Conservation (phyloP, 2,888 invertebrate genomes). For the Trichogramma evanescens region DNA sequence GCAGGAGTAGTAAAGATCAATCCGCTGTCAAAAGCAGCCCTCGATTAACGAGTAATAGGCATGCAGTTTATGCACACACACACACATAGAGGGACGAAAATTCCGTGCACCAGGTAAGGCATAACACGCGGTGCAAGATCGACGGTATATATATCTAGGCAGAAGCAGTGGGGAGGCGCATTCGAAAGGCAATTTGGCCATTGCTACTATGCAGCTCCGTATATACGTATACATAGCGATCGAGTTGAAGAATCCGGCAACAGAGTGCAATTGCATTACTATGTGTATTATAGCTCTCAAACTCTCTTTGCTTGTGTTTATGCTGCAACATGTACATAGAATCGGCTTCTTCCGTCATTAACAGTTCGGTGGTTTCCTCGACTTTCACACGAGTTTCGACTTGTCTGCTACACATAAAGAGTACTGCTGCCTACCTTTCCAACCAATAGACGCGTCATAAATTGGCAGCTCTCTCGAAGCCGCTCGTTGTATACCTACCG, state of each 20-base stretch:
- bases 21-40: conserved; percentile 30
- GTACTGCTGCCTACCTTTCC: not conserved
- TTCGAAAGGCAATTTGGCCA: conserved; percentile 36
- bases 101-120: conserved; percentile 4
- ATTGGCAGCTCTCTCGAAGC: not conserved
- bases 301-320: not conserved
- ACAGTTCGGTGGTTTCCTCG: conserved; percentile 14
- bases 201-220: conserved; percentile 29
- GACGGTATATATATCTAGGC: too few relatives aligned
- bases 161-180: conserved; percentile 11
- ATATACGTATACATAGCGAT: conserved; percentile 11
- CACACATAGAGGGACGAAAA: conserved; percentile 3
- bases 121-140: not conserved
- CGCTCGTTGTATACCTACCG: too few relatives aligned
- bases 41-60: conserved; percentile 14
- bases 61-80: not conserved
- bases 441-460: not conserved
- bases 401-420: not conserved
- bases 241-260: conserved; percentile 16
- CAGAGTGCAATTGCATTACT: too few relatives aligned
- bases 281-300: not conserved
- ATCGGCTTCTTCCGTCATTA: conserved; percentile 5
- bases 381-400: conserved; percentile 11
- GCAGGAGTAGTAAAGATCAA: conserved; percentile 23
- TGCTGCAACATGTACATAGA: not conserved